Evolutionary conservation across 2,888 invertebrate species (phyloP), one percentile per base, ranked within the genome.

Genomic region (Drosophila mettleri): DNA sequence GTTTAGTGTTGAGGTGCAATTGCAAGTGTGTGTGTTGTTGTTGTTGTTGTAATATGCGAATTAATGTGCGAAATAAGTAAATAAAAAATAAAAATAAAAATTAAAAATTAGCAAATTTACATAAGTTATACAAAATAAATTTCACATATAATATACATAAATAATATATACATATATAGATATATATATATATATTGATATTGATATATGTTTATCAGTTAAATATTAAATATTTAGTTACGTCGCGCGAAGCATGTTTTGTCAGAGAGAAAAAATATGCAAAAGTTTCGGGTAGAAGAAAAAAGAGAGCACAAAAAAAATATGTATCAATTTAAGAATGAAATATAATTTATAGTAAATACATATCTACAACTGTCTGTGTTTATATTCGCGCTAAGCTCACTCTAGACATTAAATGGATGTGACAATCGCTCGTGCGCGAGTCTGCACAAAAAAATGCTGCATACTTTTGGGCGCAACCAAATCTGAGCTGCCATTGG

Each of bases 11-110:
- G 12, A 27, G 29, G 48, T 24, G 29, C 33, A 22, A 58, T 53
- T 38, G 53, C 34, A 41, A 67, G 20, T 45, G 33, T 18, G 34
- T 39, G 62, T 16, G 8, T 39, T 36, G 34, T 34, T 57, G n/a
- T n/a, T 55, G 59, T 57, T 71, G 67, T 38, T 34, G 57, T 53
- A 34, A 65, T 43, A 27, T 45, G 43, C 43, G 43, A 59, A 43
- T 60, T 49, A 60, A 79, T 80, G 74, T 85, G 82, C 86, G 71
- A 74, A 65, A 65, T 61, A 71, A 46, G 52, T 65, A 36, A 74
- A 74, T 36, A 59, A 70, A 81, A 36, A 74, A 74, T 36, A 59
- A 70, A 81, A 74, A 75, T 66, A 82, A 79, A 73, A 76, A 75
- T 60, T 45, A 6, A 48, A 71, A 83, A 76, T 86, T 63, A 86